Evolutionary conservation across 2,113 vertebrate species (phyloP).

Genomic region (Notechis scutatus): DNA sequence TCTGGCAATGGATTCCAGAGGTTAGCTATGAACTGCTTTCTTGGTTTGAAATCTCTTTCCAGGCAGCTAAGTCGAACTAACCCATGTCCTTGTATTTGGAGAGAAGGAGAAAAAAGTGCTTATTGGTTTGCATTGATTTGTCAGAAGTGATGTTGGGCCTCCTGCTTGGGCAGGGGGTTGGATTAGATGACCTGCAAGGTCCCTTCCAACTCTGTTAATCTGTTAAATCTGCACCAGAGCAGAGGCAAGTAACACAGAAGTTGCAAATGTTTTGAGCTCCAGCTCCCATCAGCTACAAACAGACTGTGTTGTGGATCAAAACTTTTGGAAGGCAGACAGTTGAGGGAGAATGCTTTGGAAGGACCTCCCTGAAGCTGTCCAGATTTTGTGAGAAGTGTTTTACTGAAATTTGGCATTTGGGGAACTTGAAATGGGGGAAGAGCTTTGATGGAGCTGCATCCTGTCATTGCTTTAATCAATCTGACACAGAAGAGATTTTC

Average conservation of each 20-base stretch:
- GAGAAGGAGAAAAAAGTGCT: background rate
- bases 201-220: too few relatives aligned
- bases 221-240: background rate
- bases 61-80: background rate
- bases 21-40: background rate
- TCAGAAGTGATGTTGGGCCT: too few relatives aligned
- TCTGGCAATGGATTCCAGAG: background rate
- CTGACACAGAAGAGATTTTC: background rate
- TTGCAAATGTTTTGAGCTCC: background rate
- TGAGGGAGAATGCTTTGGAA: background rate
- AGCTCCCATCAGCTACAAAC: background rate
- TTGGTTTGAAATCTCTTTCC: background rate
- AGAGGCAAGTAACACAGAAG: background rate
- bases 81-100: background rate
- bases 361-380: background rate
- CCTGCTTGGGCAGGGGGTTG: too few relatives aligned
- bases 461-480: background rate
- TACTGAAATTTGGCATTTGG: background rate
- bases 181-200: too few relatives aligned
- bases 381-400: accelerated
- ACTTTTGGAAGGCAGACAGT: background rate
- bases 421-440: background rate
- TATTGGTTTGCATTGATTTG: background rate
- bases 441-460: accelerated
- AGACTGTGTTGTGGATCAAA: background rate